Evolutionary conservation across 2,888 invertebrate genomes (phyloP).

Genomic region (Cistogaster globosa): DNA sequence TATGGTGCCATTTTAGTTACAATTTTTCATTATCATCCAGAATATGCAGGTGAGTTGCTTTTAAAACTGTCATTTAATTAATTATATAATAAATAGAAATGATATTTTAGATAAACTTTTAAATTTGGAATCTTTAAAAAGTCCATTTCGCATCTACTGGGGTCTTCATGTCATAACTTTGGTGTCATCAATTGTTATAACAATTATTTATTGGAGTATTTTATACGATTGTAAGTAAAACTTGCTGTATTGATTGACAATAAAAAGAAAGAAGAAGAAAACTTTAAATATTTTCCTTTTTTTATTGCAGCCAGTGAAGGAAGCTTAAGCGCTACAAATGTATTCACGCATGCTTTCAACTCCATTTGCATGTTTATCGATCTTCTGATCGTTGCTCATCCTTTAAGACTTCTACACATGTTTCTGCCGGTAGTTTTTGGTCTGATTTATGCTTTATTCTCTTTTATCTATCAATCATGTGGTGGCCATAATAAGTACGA

Average conservation of each 20-base stretch:
- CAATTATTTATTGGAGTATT: slow-evolving; percentile 88
- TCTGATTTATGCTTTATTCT: slow-evolving; percentile 85
- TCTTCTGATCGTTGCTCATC: slow-evolving; percentile 88
- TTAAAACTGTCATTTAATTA: background rate
- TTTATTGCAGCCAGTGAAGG: slow-evolving; percentile 81
- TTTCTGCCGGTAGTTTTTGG: slow-evolving; percentile 86
- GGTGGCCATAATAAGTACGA: slow-evolving; percentile 86
- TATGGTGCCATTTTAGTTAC: slow-evolving; percentile 80
- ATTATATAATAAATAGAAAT: background rate
- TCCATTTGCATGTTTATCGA: slow-evolving; percentile 89
- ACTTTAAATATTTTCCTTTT: background rate
- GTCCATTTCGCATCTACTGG: slow-evolving; percentile 87
- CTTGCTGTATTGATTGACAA: background rate
- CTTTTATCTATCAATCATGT: slow-evolving; percentile 85
- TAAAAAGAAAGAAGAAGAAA: background rate
- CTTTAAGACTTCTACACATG: slow-evolving; percentile 87
- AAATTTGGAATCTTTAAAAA: slow-evolving; percentile 79
- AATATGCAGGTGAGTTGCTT: slow-evolving; percentile 79
- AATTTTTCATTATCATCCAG: slow-evolving; percentile 81
- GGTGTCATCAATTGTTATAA: slow-evolving; percentile 87
- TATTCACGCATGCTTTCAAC: slow-evolving; percentile 90
- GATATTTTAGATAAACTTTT: slow-evolving; percentile 78
- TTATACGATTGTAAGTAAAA: slow-evolving; percentile 78
- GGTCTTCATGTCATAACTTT: slow-evolving; percentile 87
- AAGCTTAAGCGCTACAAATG: slow-evolving; percentile 84